Base-by-base conservation (phyloP, 2,113 vertebrate species). In the Pseudopodoces humilis region DNA sequence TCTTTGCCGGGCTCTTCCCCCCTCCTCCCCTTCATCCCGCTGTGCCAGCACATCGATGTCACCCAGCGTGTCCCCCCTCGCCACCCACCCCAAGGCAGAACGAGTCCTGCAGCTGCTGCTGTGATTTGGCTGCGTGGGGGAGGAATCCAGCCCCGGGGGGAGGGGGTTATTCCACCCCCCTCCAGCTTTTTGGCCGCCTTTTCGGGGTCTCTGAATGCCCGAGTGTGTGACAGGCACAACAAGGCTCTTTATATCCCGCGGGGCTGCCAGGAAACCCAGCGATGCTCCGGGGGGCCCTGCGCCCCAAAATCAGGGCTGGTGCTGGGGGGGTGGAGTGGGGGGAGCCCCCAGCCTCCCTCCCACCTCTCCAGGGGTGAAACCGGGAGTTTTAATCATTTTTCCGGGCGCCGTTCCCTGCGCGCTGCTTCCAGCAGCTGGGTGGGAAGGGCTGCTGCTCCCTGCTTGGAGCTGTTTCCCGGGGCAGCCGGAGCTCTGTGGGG, bases 171-270 rank as follows among this genome's bases (percentile, higher is more conserved):
- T 33, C 37, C 63, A 4, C 37, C 47, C 19, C 35, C 30, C 41
- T 35, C 64, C 7, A 11, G 43, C 46, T 46, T 76, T 92, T 89
- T 95, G 95, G 95, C 95, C 0, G 84, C 81, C 46, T 65, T 86
- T n/a, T 12, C 55, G 24, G 88, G 92, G 94, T 85, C 89, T 93
- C 82, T 91, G 87, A 96, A 96, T 95, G 88, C 84, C 87, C 21
- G 5, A 94, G 94, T 87, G 94, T 96, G 94, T 3, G 17, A 77
- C 8, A 15, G 10, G 9, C 72, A 91, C 95, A 96, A 94, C 94
- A 41, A 58, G 88, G 92, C 92, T 82, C 94, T 96, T 96, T 95
- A 92, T 95, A 10, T 58, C 85, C 86, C 15, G 3, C 4, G 8
- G 78, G 63, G 58, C 62, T 3, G 19, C 58, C 5, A 2, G 80